Evolutionary conservation across 1,140 invertebrate genomes (phyloP), one percentile per base, ranked within the genome.

Genomic region (Drosophila fuyamai): DNA sequence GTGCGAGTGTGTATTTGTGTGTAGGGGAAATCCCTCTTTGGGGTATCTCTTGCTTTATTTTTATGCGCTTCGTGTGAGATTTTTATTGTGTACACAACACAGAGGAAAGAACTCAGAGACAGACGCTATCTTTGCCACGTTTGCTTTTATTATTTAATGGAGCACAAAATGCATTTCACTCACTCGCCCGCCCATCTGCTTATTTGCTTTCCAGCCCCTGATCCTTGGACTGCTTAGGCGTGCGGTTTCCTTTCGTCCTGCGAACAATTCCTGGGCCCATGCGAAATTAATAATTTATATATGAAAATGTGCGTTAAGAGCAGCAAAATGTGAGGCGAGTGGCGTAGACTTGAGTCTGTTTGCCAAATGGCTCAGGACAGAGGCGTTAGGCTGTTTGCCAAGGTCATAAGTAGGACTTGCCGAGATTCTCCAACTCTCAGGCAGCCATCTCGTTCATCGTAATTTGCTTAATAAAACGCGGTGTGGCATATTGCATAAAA

Each of bases 131-230:
- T 76, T 36, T 84, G 85, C 85, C 85, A 89, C 85, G 84, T 89
- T 88, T 80, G 84, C 84, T 89, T 89, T 89, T 89, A 89, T 89
- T 89, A 90, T 89, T 89, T 89, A 89, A 89, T 89, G 84, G 84
- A 90, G 84, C 84, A 89, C 84, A 89, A 90, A 89, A 89, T 89
- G 84, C 84, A 89, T 89, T 89, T 89, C 74, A 61, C 59, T 77
- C 63, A 66, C 66, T 71, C 60, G 71, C 50, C 36, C 56, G 36
- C 10, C 36, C 8, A 16, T n/a, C 43, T 61, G 50, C 47, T 62
- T 70, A 56, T 77, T 47, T 70, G 53, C 70, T 53, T 47, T 59
- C 48, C 18, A 56, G 50, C 44, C 57, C 14, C 36, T 57, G 40
- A 36, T 50, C 58, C 47, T 47, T 43, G 32, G 53, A 27, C 48